Conservation (phyloP, 2,797 vertebrate genomes). For the Hafferia zeledoni region DNA sequence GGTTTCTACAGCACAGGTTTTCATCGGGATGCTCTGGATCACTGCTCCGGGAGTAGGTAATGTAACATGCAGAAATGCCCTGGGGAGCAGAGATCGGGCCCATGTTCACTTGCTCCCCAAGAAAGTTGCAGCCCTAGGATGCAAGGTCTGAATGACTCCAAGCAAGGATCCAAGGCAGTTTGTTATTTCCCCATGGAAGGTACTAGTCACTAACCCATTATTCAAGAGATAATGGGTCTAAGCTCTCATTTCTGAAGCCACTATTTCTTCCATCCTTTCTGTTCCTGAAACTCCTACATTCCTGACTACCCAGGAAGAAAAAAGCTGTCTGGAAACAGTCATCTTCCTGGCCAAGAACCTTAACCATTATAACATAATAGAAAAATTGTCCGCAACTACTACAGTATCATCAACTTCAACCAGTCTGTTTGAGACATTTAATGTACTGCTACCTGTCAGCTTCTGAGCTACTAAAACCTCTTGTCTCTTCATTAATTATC, state of each 20-base stretch:
- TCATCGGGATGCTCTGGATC: neutral
- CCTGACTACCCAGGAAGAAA: neutral
- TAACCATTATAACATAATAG: neutral
- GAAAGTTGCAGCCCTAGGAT: neutral
- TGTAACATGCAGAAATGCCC: rapidly evolving
- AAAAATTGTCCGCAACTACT: neutral
- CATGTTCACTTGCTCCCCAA: neutral
- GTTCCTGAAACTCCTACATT: neutral
- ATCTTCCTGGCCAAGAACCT: neutral
- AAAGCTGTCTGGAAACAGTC: neutral
- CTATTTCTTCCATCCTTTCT: neutral
- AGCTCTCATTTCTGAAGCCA: neutral
- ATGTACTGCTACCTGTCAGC: neutral
- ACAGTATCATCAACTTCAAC: neutral
- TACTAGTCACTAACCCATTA: neutral
- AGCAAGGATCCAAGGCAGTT: neutral
- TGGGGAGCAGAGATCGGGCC: neutral
- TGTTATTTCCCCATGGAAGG: neutral
- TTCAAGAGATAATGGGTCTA: neutral
- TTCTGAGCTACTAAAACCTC: neutral
- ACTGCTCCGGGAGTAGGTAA: neutral
- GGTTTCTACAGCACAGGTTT: neutral
- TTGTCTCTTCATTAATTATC: constrained; percentile 10
- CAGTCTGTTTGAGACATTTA: neutral
- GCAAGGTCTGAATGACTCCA: neutral